Evolutionary conservation across 2,797 vertebrate species (phyloP).

Genomic region (Scomberomorus guttatus): DNA sequence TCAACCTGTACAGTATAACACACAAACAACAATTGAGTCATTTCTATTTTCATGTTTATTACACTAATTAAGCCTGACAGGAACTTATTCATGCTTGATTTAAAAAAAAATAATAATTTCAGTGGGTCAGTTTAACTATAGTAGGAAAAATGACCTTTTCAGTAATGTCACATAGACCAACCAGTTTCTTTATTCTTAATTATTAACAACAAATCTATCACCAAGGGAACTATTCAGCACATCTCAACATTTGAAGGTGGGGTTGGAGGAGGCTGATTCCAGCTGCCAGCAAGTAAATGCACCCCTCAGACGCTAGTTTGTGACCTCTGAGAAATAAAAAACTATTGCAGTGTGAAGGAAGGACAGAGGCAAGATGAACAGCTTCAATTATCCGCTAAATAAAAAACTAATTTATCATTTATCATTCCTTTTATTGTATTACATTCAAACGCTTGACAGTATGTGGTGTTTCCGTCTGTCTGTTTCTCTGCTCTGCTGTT

Average conservation of each 20-base stretch:
- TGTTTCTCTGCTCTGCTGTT: constrained; percentile 12
- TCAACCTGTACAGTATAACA: not conserved
- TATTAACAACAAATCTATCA: not conserved
- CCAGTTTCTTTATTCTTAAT: not conserved
- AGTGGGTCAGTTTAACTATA: constrained; percentile 16
- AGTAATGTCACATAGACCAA: not conserved
- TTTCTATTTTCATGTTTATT: constrained; percentile 24
- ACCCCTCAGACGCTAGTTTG: constrained; percentile 1
- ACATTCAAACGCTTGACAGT: not conserved
- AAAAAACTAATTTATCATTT: too few relatives aligned
- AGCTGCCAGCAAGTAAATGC: not conserved
- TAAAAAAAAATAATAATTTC: not conserved
- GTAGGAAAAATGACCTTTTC: not conserved
- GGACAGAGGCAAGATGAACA: constrained; percentile 36
- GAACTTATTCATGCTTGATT: not conserved
- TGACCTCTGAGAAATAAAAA: constrained; percentile 40
- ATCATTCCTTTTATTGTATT: constrained; percentile 7
- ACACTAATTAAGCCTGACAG: constrained; percentile 32
- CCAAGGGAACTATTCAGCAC: not conserved
- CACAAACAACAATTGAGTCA: constrained; percentile 17
- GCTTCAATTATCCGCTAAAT: constrained; percentile 37
- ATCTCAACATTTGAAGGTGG: not conserved
- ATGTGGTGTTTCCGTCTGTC: not conserved
- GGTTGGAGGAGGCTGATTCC: not conserved
- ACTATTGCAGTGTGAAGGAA: constrained; percentile 14